Evolutionary conservation across 92 coral and sea anemone genomes (phyloP), one percentile per base, ranked within the genome.

Genomic region (Metridium senile): DNA sequence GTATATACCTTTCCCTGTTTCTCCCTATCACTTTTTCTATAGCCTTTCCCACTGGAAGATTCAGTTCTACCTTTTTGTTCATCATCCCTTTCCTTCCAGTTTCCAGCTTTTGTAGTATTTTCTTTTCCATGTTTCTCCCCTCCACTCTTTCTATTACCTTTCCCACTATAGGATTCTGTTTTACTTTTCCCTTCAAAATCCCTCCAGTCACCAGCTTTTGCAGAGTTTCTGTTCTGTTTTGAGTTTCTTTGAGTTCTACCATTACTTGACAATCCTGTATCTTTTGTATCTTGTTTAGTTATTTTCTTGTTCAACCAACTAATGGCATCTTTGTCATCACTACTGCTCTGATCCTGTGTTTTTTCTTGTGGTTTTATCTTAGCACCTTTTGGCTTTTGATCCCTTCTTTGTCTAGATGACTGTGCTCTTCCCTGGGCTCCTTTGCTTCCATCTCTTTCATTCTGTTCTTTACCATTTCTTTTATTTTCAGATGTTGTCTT

Each of bases 301-400:
- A 74, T 58, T 46, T 59, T 74, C 28, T 74, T 74, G 21, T 74
- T 74, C 26, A 74, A 28, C 79, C 79, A 74, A 46, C 79, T 45
- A 6, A 74, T 74, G 10, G 58, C 79, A 59, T 74, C 79, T 31
- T 62, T 61, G 0, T 74, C 33, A 16, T 33, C 70, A 53, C 43
- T 11, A 26, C 20, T 51, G 18, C 8, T 32, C 7, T 23, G 26
- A 18, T 25, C 78, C 30, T 10, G 34, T 33, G 34, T 25, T 21
- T 26, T 59, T 22, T 58, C 35, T 33, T 57, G 49, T 18, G 17
- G 52, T n/a, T 58, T 47, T 61, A 11, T 74, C 33, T 58, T 22
- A 26, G 29, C 13, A 19, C 33, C 68, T 30, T 32, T 73, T 0
- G 17, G 19, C 45, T 35, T 58, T 22, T 19, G 45, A 28, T 61